A percentile compares a stretch with the other conserved stretches of the same genome.
These are phyloP conservation scores for Psylliodes chrysocephalus DNA, from an alignment of 2,888 invertebrate genomes.

Conservation along the genomic window DNA sequence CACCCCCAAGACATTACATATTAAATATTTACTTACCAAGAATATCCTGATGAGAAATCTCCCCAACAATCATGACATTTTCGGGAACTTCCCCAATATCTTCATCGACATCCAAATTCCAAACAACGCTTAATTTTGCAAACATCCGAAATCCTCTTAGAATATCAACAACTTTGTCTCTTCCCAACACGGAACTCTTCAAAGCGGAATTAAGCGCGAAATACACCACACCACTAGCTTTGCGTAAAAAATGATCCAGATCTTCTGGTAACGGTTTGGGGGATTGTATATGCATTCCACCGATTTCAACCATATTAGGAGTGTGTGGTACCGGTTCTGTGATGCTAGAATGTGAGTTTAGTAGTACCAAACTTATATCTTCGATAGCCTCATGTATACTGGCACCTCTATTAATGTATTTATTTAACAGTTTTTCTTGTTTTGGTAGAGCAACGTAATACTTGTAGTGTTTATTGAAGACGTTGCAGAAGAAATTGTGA, in stretches of 20 bases:
- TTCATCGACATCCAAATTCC: slow-evolving; percentile 12
- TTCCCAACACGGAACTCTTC: slow-evolving; percentile 67
- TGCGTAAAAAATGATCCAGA: slow-evolving; percentile 66
- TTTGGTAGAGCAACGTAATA: slow-evolving; percentile 44
- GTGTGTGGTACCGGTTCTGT: slow-evolving; percentile 65
- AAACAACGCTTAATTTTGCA: slow-evolving; percentile 65
- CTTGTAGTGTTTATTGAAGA: slow-evolving; percentile 50
- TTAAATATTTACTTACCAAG: slow-evolving; percentile 40
- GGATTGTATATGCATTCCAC: slow-evolving; percentile 65
- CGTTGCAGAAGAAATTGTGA: slow-evolving; percentile 63
- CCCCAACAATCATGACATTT: slow-evolving; percentile 59
- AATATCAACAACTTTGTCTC: slow-evolving; percentile 67
- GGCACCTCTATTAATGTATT: slow-evolving; percentile 48
- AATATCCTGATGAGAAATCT: slow-evolving; percentile 54
- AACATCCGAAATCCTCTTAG: slow-evolving; percentile 68
- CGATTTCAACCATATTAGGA: slow-evolving; percentile 69
- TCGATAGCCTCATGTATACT: slow-evolving; percentile 46
- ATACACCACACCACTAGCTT: slow-evolving; percentile 67
- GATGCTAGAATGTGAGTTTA: slow-evolving; percentile 65
- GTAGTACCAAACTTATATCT: slow-evolving; percentile 52
- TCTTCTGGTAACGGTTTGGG: slow-evolving; percentile 57
- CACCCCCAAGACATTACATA: too few relatives aligned
- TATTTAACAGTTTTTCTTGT: slow-evolving; percentile 47
- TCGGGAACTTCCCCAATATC: slow-evolving; percentile 44
- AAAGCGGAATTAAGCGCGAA: slow-evolving; percentile 71